Base-by-base conservation (phyloP, 2,888 invertebrate species). In the Meiosimyza decipiens region DNA sequence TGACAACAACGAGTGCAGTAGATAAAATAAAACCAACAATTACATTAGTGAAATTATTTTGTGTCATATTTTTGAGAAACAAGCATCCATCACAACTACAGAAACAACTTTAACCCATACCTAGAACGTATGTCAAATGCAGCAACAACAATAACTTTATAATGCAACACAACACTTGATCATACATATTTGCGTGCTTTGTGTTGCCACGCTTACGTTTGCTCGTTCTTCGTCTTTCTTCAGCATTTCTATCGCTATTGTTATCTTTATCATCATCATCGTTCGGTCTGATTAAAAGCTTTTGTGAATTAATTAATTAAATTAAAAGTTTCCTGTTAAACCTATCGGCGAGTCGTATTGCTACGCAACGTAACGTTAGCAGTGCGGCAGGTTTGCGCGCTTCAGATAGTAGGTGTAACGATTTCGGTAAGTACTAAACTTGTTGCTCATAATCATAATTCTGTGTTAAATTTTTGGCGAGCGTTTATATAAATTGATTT, bases 301-400 rank as follows among this genome's bases (percentile, higher is more conserved):
- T 81, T 84, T 84, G 82, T 85, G 83, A 81, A 82, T 84, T 82
- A 85, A 85, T 85, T 85, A 85, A 85, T 84, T 85, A 82, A 85
- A 85, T 85, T 85, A 85, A 85, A 84, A 82, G 83, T 84, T 85
- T 85, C 85, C 85, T 84, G 84, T 81, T 84, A 82, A 82, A 80
- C 80, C 81, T 82, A 40, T 40, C 40, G 40, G 9, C 40, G 40
- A 9, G 40, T 6, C 40, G 63, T 54, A 64, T 4, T 13, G 50
- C 13, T 40, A 15, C 60, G 47, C 40, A 68, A 50, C 40, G 33
- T 55, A 57, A 13, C 15, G 40, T 40, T 40, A 40, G 40, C 40
- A 7, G 40, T 6, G 40, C 1, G 9, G 40, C 40, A 40, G 9
- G 9, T 40, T 40, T 4, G 1, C 40, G 9, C 40, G 6, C 9